Evolutionary conservation across 2,888 invertebrate species (phyloP).

Genomic region (Polymixis lichenea): DNA sequence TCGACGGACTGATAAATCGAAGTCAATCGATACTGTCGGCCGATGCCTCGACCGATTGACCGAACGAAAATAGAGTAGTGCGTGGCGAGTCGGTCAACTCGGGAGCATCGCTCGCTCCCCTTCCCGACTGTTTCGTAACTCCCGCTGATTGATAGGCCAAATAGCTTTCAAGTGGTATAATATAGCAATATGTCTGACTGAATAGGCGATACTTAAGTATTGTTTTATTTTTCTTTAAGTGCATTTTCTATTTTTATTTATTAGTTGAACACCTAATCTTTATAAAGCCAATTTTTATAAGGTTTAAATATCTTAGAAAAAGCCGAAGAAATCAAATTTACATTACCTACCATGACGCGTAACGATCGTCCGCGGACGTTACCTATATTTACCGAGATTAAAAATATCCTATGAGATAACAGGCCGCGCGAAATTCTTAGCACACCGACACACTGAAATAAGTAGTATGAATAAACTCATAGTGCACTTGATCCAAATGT

Average conservation of each 20-base stretch:
- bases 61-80: slow-evolving; percentile 77
- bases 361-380: slow-evolving; percentile 33
- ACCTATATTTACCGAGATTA: slow-evolving; percentile 69
- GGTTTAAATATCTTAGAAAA: slow-evolving; percentile 27
- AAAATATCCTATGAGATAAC: slow-evolving; percentile 75
- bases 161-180: slow-evolving; percentile 68
- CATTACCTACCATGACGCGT: slow-evolving; percentile 24
- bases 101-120: slow-evolving; percentile 77
- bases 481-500: slow-evolving; percentile 52
- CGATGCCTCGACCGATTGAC: slow-evolving; percentile 70
- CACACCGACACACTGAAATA: slow-evolving; percentile 51
- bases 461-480: slow-evolving; percentile 39
- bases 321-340: slow-evolving; percentile 25
- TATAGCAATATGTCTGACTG: slow-evolving; percentile 37
- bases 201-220: slow-evolving; percentile 7
- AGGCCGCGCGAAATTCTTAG: slow-evolving; percentile 53
- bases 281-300: neutral
- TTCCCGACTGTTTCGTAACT: slow-evolving; percentile 72
- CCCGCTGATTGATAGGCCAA: slow-evolving; percentile 73
- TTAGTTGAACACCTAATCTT: neutral
- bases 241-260: neutral
- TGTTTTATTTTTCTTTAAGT: neutral
- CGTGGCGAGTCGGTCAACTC: slow-evolving; percentile 70
- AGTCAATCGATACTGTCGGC: slow-evolving; percentile 53
- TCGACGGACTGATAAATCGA: slow-evolving; percentile 41